These are phyloP conservation scores for Drosophila truncata DNA, from an alignment of 1,140 invertebrate species.

Conservation along the genomic window DNA sequence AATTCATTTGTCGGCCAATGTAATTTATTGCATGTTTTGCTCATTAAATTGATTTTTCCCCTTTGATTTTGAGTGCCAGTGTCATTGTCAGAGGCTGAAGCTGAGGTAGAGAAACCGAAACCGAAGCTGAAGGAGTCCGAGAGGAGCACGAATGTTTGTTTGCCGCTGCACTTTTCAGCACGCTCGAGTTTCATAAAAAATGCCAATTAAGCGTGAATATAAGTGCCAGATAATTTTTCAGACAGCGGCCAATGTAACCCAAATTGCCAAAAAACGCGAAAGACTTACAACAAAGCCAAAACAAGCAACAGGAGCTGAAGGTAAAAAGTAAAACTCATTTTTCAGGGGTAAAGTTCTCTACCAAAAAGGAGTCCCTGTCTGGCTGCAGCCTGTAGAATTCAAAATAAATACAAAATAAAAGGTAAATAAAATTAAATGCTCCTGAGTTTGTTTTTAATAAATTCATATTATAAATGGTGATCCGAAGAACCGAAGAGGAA, in stretches of 20 bases:
- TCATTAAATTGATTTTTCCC: conserved; percentile 84
- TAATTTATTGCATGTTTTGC: conserved; percentile 84
- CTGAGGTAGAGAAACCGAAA: conserved; percentile 3
- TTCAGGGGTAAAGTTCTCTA: conserved; percentile 49
- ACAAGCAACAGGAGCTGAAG: conserved; percentile 40
- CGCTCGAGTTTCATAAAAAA: conserved; percentile 83
- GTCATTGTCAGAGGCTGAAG: conserved; percentile 68
- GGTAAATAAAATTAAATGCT: no score
- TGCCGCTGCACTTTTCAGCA: conserved; percentile 72
- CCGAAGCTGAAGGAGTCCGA: conserved; percentile 42
- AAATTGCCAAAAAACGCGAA: conserved; percentile 75
- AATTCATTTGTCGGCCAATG: conserved; percentile 57
- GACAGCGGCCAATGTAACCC: conserved; percentile 81
- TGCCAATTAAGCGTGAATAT: conserved; percentile 85
- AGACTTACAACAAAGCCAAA: conserved; percentile 59
- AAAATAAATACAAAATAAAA: background rate
- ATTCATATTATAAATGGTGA: background rate
- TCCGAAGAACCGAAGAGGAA: background rate
- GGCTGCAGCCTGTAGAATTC: background rate
- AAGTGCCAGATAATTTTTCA: conserved; percentile 85
- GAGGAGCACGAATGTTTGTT: conserved; percentile 71
- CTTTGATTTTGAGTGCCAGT: conserved; percentile 83
- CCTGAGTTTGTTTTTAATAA: background rate
- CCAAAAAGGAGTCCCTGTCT: conserved; percentile 1
- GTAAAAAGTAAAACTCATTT: conserved; percentile 57